phyloP scores from a whole-genome alignment of 2,888 invertebrate genomes.

The Masnerella sp. region DNA sequence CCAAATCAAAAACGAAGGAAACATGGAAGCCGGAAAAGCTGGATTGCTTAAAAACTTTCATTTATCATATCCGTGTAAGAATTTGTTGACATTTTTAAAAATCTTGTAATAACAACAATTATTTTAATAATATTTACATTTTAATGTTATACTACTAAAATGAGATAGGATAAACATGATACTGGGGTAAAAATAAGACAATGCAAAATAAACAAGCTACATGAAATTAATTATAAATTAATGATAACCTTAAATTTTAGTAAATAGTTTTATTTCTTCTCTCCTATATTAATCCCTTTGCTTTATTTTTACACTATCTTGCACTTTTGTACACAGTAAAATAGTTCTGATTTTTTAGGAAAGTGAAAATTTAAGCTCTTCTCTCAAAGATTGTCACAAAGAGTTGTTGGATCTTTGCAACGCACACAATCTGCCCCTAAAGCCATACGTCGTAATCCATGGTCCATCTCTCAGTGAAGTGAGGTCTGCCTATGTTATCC shows the following conservation, averaged over 20 bases:
- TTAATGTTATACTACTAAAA: conserved; percentile 2
- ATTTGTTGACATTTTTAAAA: conserved; percentile 4
- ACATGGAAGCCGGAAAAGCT: conserved; percentile 26
- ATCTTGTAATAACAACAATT: background rate
- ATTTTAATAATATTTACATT: background rate
- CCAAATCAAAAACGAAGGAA: conserved; percentile 27
- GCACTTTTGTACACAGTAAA: too few relatives aligned
- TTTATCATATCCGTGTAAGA: conserved; percentile 25
- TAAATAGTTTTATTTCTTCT: background rate
- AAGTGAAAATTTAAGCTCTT: conserved; percentile 7
- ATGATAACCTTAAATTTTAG: too few relatives aligned
- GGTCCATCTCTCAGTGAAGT: conserved; percentile 33
- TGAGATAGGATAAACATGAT: too few relatives aligned
- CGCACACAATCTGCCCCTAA: conserved; percentile 9
- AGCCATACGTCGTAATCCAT: conserved; percentile 24
- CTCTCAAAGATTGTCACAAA: conserved; percentile 3
- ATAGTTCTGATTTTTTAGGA: background rate
- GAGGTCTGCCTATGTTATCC: conserved; percentile 33
- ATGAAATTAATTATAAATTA: background rate
- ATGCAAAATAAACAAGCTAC: too few relatives aligned
- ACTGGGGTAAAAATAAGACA: too few relatives aligned
- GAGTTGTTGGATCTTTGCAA: background rate
- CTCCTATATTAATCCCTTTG: too few relatives aligned
- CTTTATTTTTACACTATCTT: conserved; percentile 8
- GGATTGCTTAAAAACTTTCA: conserved; percentile 19